Evolutionary conservation across 1,140 invertebrate genomes (phyloP).

Genomic region (Adoxophyes honmai): DNA sequence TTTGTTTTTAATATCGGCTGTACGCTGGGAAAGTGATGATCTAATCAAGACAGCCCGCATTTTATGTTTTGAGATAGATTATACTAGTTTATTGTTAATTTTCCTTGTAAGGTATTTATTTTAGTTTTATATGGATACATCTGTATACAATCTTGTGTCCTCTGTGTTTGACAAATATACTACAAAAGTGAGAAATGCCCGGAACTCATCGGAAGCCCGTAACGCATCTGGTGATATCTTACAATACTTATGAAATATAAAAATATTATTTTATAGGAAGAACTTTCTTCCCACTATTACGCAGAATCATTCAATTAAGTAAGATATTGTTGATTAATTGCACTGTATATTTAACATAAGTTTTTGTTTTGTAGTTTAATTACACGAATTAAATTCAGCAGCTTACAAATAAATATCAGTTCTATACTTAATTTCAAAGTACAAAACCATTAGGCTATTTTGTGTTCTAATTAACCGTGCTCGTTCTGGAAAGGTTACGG

Average conservation of each 20-base stretch:
- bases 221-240: slow-evolving; percentile 1
- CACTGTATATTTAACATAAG: slow-evolving; percentile 46
- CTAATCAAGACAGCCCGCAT: slow-evolving; percentile 56
- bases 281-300: slow-evolving; percentile 32
- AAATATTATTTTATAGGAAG: slow-evolving; percentile 23
- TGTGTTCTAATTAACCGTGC: slow-evolving; percentile 47
- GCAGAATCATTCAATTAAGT: slow-evolving; percentile 34
- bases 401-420: slow-evolving; percentile 42
- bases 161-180: slow-evolving; percentile 33
- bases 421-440: slow-evolving; percentile 68
- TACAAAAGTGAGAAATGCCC: slow-evolving; percentile 16
- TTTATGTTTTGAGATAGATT: slow-evolving; percentile 56
- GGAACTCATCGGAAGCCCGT: slow-evolving; percentile 2
- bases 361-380: slow-evolving; percentile 57
- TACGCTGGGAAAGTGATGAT: slow-evolving; percentile 21
- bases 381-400: slow-evolving; percentile 59
- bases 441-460: slow-evolving; percentile 68
- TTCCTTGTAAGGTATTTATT: slow-evolving; percentile 75
- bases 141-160: slow-evolving; percentile 68
- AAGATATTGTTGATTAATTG: slow-evolving; percentile 41
- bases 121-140: slow-evolving; percentile 75
- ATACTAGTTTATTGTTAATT: slow-evolving; percentile 66
- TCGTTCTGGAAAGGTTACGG: slow-evolving; percentile 47
- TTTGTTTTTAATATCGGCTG: slow-evolving; percentile 30
- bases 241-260: slow-evolving; percentile 39